phyloP scores from a whole-genome alignment of 2,113 vertebrate genomes.

The Peucedramus taeniatus region DNA sequence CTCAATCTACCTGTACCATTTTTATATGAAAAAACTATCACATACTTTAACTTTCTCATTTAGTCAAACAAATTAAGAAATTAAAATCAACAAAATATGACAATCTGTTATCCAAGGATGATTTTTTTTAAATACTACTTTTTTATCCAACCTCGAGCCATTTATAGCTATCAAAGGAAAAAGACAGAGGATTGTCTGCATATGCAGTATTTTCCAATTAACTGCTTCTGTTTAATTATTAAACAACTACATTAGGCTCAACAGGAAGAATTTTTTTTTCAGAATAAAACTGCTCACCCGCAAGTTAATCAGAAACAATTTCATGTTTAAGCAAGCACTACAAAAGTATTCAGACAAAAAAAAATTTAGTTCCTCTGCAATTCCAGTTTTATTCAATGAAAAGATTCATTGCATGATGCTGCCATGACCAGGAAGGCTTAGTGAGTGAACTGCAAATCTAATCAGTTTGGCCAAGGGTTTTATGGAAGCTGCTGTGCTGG shows the following conservation, averaged over 20 bases:
- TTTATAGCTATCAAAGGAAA: neutral
- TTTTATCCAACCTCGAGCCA: neutral
- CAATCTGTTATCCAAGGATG: neutral
- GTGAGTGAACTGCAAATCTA: conserved; percentile 75
- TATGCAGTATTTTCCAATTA: neutral
- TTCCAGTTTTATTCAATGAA: conserved; percentile 54
- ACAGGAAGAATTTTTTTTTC: neutral
- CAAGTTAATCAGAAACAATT: neutral
- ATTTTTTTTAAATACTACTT: neutral
- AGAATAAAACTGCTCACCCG: neutral
- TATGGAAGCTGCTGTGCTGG: conserved; percentile 61
- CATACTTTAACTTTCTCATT: neutral
- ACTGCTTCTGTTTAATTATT: conserved; percentile 27
- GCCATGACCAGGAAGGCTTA: conserved; percentile 68
- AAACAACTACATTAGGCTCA: conserved; percentile 7
- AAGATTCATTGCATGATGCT: conserved; percentile 47
- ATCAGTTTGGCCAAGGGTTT: conserved; percentile 78
- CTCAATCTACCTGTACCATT: neutral
- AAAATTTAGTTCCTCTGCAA: neutral
- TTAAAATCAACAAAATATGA: neutral
- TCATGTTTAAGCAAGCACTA: neutral
- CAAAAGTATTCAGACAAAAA: neutral
- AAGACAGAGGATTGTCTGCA: neutral
- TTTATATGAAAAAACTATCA: neutral
- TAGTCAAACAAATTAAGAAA: neutral